phyloP scores from a whole-genome alignment of 2,888 invertebrate species.

The Horisme vitalbata region DNA sequence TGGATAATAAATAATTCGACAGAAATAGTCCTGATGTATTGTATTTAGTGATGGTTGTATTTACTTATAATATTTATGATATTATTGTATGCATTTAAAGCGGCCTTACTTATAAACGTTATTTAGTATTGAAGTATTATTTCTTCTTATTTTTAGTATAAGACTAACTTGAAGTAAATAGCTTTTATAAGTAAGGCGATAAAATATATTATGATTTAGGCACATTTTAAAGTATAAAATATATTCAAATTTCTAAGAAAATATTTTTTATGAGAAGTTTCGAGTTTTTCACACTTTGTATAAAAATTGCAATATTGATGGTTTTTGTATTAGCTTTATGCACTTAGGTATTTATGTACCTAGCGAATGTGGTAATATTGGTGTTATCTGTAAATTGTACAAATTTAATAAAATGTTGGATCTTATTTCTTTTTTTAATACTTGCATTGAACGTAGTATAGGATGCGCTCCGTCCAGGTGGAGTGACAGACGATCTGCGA shows the following conservation, averaged over 20 bases:
- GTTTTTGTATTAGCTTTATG: constrained; percentile 52
- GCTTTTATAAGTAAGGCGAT: no score
- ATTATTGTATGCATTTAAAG: constrained; percentile 13
- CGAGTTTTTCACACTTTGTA: constrained; percentile 50
- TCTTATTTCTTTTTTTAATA: constrained; percentile 39
- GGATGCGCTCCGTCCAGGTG: no score
- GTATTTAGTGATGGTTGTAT: constrained; percentile 5
- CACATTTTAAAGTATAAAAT: constrained; percentile 20
- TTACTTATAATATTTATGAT: constrained; percentile 5
- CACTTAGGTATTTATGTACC: constrained; percentile 56
- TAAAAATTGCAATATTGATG: constrained; percentile 48
- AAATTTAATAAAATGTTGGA: constrained; percentile 80
- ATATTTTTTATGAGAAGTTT: constrained; percentile 49
- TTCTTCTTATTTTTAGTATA: no score
- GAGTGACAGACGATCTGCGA: no score
- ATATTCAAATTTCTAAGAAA: constrained; percentile 36
- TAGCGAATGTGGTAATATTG: constrained; percentile 47
- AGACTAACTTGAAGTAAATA: no score
- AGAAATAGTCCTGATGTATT: neutral
- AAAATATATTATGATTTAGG: constrained; percentile 11
- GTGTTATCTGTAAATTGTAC: constrained; percentile 72
- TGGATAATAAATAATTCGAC: no score
- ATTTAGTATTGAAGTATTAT: no score
- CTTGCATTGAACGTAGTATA: neutral
- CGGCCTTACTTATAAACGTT: no score